Base-by-base conservation (phyloP, 2,888 invertebrate species). In the Allygus modestus region DNA sequence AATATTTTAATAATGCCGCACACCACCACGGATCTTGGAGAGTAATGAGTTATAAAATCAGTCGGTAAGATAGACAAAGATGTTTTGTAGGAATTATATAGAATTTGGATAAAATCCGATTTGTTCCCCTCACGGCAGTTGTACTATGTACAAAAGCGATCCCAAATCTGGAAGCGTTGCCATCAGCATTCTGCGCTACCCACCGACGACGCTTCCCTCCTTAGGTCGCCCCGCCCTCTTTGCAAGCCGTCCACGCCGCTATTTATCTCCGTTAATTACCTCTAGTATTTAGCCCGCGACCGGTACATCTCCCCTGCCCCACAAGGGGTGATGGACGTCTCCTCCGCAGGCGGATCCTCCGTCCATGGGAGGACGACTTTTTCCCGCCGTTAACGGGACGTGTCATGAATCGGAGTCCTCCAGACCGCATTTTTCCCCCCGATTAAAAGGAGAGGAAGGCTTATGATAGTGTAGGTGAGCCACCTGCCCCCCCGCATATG, bases 311-410 rank as follows among this genome's bases (percentile, higher is more conserved):
- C 23, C 58, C 58, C 31, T 5, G 23, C 54, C 65, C 31, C 31
- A 65, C 65, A 65, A 65, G 65, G 65, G 58, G 65, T 31, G 65
- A 65, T 65, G 65, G 65, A 58, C 51, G 51, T 1, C 11, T 7
- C 23, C 5, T 23, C 23, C 31, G 65, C 65, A 65, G 65, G 17
- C 15, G 15, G 23, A 31, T 28, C 31, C 65, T 31, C 31, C 65
- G 0, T 0, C 28, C 15, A 1, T 15, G 31, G 65, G 20, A 65
- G 31, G 65, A 31, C 28, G 28, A 31, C 28, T 31, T 65, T 65
- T 65, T 65, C 31, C 65, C 65, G 20, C 65, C 28, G 65, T 65
- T 65, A 65, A 65, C 65, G 65, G 65, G 65, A 65, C 65, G 65
- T 65, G 65, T 31, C 17, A 28, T 28, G 65, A 65, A 65, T 65